Conservation (phyloP, 2,888 invertebrate genomes). For the Charanyca ferruginea region DNA sequence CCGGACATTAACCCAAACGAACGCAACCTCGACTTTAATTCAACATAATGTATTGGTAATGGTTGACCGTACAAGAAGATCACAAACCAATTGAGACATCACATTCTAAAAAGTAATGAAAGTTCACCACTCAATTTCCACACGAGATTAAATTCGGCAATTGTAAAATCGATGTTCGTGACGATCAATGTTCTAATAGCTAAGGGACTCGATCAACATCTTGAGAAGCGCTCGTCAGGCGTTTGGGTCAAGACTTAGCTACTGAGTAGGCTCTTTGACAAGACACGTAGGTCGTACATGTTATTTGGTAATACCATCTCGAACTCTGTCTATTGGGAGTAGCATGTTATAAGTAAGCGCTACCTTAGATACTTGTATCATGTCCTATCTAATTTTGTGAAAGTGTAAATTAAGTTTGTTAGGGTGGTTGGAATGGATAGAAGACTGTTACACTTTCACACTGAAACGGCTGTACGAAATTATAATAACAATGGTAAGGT, state of each 20-base stretch:
- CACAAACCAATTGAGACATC: neutral
- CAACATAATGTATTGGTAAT: too few relatives aligned
- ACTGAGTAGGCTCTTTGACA: conserved; percentile 34
- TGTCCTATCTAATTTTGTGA: too few relatives aligned
- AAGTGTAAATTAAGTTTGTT: too few relatives aligned
- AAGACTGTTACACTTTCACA: too few relatives aligned
- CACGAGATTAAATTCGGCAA: conserved; percentile 13
- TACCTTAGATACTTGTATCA: neutral
- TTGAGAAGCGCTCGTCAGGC: conserved; percentile 30
- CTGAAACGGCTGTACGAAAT: too few relatives aligned
- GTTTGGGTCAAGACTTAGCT: conserved; percentile 38
- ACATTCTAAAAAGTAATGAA: conserved; percentile 17
- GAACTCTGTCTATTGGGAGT: conserved; percentile 14
- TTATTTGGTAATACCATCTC: conserved; percentile 21
- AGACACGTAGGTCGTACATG: conserved; percentile 34
- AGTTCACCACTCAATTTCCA: neutral
- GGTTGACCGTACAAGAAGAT: neutral
- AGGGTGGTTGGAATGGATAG: too few relatives aligned
- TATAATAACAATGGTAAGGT: too few relatives aligned
- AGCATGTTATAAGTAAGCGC: conserved; percentile 15
- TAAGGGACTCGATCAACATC: conserved; percentile 39
- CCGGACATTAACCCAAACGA: too few relatives aligned
- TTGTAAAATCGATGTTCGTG: conserved; percentile 19
- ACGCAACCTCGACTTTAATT: too few relatives aligned
- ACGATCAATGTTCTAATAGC: conserved; percentile 36